Percentiles rank a stretch among this genome's conserved stretches.
Conservation (phyloP, 2,113 vertebrate genomes). For the Pedetes capensis region DNA sequence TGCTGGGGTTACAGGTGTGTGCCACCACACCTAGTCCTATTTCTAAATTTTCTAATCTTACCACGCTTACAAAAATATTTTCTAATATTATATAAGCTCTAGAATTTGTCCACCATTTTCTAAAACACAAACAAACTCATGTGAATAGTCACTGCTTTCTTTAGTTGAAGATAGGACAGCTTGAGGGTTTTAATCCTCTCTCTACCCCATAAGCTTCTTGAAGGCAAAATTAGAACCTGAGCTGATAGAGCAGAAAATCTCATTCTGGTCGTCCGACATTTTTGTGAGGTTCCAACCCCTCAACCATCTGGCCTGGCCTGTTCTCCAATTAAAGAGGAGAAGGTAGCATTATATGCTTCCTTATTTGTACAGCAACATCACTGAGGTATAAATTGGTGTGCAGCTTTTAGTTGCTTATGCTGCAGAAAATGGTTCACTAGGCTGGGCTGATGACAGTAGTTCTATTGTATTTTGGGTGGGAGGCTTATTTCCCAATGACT, state of each 20-base stretch:
- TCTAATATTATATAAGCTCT: not conserved
- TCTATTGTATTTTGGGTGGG: slow-evolving; percentile 47
- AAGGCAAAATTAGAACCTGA: slow-evolving; percentile 64
- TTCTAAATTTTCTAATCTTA: slow-evolving; percentile 46
- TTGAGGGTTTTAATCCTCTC: slow-evolving; percentile 48
- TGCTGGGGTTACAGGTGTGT: too few species aligned
- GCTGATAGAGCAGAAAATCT: slow-evolving; percentile 52
- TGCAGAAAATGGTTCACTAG: slow-evolving; percentile 39
- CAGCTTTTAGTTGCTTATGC: slow-evolving; percentile 36
- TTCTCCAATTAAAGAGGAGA: slow-evolving; percentile 52
- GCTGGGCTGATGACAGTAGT: slow-evolving; percentile 47
- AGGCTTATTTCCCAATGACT: slow-evolving; percentile 55
- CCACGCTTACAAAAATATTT: slow-evolving; percentile 24
- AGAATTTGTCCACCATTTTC: slow-evolving; percentile 9
- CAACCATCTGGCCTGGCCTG: slow-evolving; percentile 67
- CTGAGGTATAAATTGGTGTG: slow-evolving; percentile 9
- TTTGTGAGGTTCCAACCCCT: slow-evolving; percentile 53
- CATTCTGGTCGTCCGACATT: slow-evolving; percentile 35
- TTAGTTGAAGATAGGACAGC: slow-evolving; percentile 27
- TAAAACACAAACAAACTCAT: not conserved
- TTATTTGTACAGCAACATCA: not conserved
- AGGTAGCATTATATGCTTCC: slow-evolving; percentile 46
- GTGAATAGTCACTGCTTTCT: not conserved
- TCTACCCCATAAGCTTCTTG: slow-evolving; percentile 63
- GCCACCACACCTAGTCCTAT: too few species aligned